These are phyloP conservation scores for Helicoverpa assulta DNA, from an alignment of 2,888 invertebrate genomes.

Conservation along the genomic window DNA sequence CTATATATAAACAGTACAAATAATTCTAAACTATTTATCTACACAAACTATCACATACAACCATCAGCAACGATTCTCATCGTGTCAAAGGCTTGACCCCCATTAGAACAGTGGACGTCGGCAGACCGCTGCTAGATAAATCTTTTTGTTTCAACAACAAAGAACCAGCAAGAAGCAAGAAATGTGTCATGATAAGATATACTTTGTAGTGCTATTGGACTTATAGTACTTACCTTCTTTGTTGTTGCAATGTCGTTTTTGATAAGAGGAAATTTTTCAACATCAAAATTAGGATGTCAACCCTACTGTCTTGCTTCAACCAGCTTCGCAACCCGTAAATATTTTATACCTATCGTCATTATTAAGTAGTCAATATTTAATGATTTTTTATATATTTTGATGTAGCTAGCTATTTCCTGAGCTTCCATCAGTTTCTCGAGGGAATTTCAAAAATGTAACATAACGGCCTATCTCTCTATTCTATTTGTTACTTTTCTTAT, in stretches of 20 bases:
- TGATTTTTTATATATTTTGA: too few species aligned
- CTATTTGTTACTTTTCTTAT: too few species aligned
- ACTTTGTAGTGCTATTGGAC: conserved; percentile 25
- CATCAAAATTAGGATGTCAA: too few species aligned
- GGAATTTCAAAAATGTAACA: too few species aligned
- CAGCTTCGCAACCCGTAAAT: too few species aligned
- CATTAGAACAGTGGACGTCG: conserved; percentile 37
- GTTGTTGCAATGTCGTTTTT: conserved; percentile 8
- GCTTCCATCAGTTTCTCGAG: too few species aligned
- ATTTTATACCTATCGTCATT: too few species aligned
- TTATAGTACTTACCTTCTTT: conserved; percentile 10
- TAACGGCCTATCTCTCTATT: too few species aligned
- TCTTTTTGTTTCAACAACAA: conserved; percentile 60
- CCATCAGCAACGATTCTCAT: not conserved
- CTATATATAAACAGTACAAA: too few species aligned
- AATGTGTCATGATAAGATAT: conserved; percentile 43
- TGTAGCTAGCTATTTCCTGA: too few species aligned
- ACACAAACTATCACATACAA: not conserved
- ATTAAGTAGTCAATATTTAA: too few species aligned
- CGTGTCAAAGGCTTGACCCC: conserved; percentile 33
- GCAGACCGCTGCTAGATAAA: conserved; percentile 47
- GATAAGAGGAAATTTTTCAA: not conserved
- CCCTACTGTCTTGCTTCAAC: too few species aligned
- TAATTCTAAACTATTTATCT: not conserved
- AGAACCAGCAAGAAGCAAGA: conserved; percentile 30